phyloP scores from a whole-genome alignment of 2,888 invertebrate genomes.

The Drosophila rubida region DNA sequence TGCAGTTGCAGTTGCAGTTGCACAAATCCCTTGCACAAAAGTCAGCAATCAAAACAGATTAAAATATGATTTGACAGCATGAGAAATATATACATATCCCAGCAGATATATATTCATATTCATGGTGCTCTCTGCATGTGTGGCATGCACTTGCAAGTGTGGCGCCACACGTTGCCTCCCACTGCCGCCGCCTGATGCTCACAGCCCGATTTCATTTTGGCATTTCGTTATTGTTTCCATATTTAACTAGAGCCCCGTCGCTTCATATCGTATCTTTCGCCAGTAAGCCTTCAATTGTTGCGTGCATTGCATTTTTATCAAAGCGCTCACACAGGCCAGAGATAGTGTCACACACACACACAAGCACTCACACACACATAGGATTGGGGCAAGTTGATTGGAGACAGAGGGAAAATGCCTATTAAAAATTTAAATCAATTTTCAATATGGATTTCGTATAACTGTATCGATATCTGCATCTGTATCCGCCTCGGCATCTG shows the following conservation, averaged over 20 bases:
- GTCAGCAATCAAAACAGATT: constrained; percentile 84
- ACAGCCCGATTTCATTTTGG: constrained; percentile 64
- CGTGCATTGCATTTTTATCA: constrained; percentile 78
- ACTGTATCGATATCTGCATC: constrained; percentile 40
- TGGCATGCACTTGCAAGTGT: constrained; percentile 61
- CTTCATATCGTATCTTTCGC: constrained; percentile 61
- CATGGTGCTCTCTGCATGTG: constrained; percentile 31
- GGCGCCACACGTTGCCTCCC: constrained; percentile 24
- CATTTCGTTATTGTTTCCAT: constrained; percentile 75
- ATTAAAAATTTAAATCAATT: constrained; percentile 80
- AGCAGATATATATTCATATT: constrained; percentile 18
- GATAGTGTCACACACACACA: constrained; percentile 22
- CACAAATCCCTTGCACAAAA: constrained; percentile 82
- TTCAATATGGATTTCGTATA: constrained; percentile 74
- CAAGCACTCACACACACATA: not conserved
- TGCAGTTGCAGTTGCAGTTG: constrained; percentile 45
- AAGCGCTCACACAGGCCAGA: constrained; percentile 46
- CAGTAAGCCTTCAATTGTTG: constrained; percentile 75
- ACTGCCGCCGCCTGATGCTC: not conserved
- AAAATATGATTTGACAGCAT: constrained; percentile 84
- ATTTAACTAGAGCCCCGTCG: constrained; percentile 72
- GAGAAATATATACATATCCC: constrained; percentile 42
- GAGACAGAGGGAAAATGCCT: constrained; percentile 52
- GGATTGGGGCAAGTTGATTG: constrained; percentile 4
- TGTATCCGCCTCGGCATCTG: constrained; percentile 51